Base-by-base conservation (phyloP, 2,888 invertebrate species). In the Hydroisotoma schaefferi region DNA sequence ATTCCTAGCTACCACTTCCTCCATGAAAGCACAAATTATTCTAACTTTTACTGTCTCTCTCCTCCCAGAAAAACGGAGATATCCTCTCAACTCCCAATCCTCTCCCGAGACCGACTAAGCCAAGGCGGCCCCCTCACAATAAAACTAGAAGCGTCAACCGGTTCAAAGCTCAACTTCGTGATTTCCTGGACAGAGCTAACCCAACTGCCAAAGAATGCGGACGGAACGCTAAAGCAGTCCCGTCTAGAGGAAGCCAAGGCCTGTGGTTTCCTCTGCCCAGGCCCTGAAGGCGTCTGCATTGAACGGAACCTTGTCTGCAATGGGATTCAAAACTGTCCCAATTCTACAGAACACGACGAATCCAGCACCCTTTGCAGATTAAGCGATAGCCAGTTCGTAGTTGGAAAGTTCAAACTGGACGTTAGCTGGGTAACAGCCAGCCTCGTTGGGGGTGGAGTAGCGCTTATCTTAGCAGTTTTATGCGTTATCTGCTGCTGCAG, bases 261-360 rank as follows among this genome's bases (percentile, higher is more conserved):
- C 25, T 93, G 93, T 76, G 91, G 88, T 72, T 94, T 93, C 74
- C 84, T 87, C 59, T 94, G 93, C 77, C 92, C 92, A 0, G 91
- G 76, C 3, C 73, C 90, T 2, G 86, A 88, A 70, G 86, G 87
- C 6, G 80, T 88, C 22, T 93, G 93, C 75, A 90, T 93, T 74
- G 90, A 91, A 4, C 84, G 85, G 22, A 82, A 88, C 73, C 79
- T 92, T 25, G 84, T 93, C 1, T 93, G 93, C 77, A 92, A 93
- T 75, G 92, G 92, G 3, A 84, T 91, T 2, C 82, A 88, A 18
- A 93, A 93, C 76, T 93, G 93, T 76, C 92, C 92, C 2, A 67
- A 64, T 25, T 43, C 57, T 6, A 66, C 61, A 8, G 70, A 64
- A 18, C 68, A 71, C 55, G 72, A 72, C 47, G 72, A 72, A 65